These are phyloP conservation scores for Trypoxylon attenuatum DNA, from an alignment of 2,888 invertebrate species.

Conservation along the genomic window DNA sequence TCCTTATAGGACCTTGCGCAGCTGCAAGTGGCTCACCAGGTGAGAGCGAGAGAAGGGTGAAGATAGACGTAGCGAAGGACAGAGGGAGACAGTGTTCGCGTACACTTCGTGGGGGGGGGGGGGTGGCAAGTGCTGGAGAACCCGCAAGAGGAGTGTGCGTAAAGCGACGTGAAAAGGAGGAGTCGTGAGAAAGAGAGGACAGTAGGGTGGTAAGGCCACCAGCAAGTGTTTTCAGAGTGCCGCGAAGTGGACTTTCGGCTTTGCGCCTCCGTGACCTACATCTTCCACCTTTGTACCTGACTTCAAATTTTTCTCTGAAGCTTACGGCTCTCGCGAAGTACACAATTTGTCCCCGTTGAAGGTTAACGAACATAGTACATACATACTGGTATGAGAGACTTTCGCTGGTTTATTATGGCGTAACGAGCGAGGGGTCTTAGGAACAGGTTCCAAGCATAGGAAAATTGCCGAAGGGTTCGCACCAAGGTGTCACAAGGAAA, in stretches of 20 bases:
- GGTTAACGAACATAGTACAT: background rate
- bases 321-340: background rate
- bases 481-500: background rate
- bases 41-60: background rate
- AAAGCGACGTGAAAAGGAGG: conserved; percentile 16
- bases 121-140: conserved; percentile 9
- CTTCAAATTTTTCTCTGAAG: conserved; percentile 6
- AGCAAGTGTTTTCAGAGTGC: conserved; percentile 36
- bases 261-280: conserved; percentile 27
- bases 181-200: conserved; percentile 16
- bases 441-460: background rate
- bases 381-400: too few species aligned
- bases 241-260: conserved; percentile 17
- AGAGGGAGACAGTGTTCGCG: conserved; percentile 1
- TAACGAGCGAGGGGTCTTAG: background rate
- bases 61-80: conserved; percentile 16
- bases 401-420: too few species aligned
- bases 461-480: background rate
- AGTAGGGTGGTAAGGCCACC: conserved; percentile 25
- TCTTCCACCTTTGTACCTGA: background rate
- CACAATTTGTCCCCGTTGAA: background rate
- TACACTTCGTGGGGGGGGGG: conserved; percentile 1
- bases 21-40: conserved; percentile 46
- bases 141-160: conserved; percentile 29
- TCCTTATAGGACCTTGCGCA: conserved; percentile 59